Percentiles rank a stretch among this genome's conserved stretches.
Conservation (phyloP, 2,888 invertebrate genomes). For the Pammene fasciana region DNA sequence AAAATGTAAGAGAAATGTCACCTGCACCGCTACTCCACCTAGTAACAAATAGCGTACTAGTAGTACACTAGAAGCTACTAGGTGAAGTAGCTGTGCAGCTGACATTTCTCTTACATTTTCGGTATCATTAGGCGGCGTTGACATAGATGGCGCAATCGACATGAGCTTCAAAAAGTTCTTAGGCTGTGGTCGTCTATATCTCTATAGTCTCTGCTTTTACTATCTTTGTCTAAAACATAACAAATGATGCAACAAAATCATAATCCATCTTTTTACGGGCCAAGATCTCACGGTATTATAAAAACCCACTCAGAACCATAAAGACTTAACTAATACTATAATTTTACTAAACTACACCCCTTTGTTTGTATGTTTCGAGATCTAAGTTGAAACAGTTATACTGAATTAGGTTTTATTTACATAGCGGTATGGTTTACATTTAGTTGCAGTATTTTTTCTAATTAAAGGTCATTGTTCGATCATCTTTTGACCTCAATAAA, state of each 20-base stretch:
- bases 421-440: neutral
- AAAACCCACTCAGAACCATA: neutral
- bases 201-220: constrained; percentile 3
- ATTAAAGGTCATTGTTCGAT: constrained; percentile 33
- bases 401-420: neutral
- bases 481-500: constrained; percentile 30
- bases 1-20: too few species aligned
- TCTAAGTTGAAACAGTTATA: neutral
- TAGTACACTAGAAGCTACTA: too few species aligned
- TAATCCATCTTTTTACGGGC: constrained; percentile 19
- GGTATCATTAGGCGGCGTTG: too few species aligned
- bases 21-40: too few species aligned
- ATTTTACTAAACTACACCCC: neutral
- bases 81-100: too few species aligned
- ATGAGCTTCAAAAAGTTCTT: too few species aligned
- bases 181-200: too few species aligned
- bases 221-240: constrained; percentile 12
- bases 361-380: neutral
- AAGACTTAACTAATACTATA: neutral
- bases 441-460: neutral
- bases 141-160: too few species aligned
- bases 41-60: too few species aligned
- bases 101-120: too few species aligned
- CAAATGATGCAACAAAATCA: constrained; percentile 13
- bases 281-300: constrained; percentile 24